Evolutionary conservation across 2,888 invertebrate species (phyloP), one percentile per base, ranked within the genome.

Genomic region (Papilio gigon): DNA sequence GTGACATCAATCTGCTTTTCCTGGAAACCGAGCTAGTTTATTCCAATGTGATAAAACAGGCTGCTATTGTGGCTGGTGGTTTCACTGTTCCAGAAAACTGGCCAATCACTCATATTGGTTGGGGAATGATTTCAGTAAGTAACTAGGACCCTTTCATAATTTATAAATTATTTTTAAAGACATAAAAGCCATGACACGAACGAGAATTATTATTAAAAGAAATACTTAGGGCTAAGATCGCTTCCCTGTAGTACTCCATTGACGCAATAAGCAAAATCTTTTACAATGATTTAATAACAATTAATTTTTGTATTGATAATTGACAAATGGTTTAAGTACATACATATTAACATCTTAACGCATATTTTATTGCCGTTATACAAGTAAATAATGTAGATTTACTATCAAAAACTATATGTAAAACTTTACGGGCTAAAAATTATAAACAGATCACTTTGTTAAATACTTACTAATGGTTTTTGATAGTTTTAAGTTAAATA

Each of bases 1-100:
- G 95, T 0, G 89, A 90, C 69, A 80, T 90, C 64, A 69, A 72
- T 20, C 71, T 89, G 0, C 75, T 88, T 8, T 71, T 70, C 2
- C 74, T 88, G 20, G 2, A 0, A 2, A 59, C 64, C 0, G 9
- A 70, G 0, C 70, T 87, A 30, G 40, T 27, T 0, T 82, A 73
- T 65, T 71, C 77, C 14, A 42, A 73, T 0, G 75, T 70, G 0
- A 71, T 86, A 2, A 75, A 77, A 40, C 78, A 68, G 14, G 75
- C 42, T 0, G 33, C 75, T 4, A 81, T 87, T 14, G 30, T 78
- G 0, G 4, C 70, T 3, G 74, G 72, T 12, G 76, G 66, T 2
- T 40, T 63, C 0, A 0, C 0, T 0, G 6, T 85, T 0, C 80
- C 82, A 2, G 81, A 79, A 59, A 71, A 77, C 37, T 3, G 74